Base-by-base conservation (phyloP, 2,888 invertebrate species). In the Phasia obesa region DNA sequence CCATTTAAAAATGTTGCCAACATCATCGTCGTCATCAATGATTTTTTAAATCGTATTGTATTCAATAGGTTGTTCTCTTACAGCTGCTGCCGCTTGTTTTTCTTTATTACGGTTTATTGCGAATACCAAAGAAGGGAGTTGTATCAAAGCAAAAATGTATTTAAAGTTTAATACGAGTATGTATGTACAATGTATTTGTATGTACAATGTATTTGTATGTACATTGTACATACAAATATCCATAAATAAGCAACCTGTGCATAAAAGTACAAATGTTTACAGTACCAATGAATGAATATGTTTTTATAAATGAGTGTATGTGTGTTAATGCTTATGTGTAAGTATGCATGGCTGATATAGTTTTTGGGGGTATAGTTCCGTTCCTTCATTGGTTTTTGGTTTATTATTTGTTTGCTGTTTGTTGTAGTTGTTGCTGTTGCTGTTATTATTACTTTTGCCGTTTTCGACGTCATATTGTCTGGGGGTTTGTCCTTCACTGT, bases 401-500 rank as follows among this genome's bases (percentile, higher is more conserved):
- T 47, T 49, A 60, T 49, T 59, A 17, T 55, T 51, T 77, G 15
- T 11, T 49, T 21, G 13, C 23, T 60, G 31, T 38, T 55, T 53
- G 9, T 11, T 27, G 3, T 27, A 27, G 3, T 27, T 35, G 53
- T 13, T 76, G 62, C 53, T 49, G 75, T 38, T 74, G 27, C 21
- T 79, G 23, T 67, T 74, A 57, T 62, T 80, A 49, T 70, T 70
- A 60, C 60, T 55, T 75, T 57, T 71, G 79, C 51, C 47, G 67
- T 69, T 65, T 59, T 65, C 75, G 75, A 78, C 71, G 70, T 80
- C 77, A 76, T 70, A 74, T 65, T 75, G 80, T 81, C 79, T 85
- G 84, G 67, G 64, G 76, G 67, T 78, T 81, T 78, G 78, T 80
- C 75, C 75, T 84, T 75, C 64, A 71, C 75, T 78, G 49, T 77